phyloP scores from a whole-genome alignment of 2,113 vertebrate species.

The Montifringilla adamsi region DNA sequence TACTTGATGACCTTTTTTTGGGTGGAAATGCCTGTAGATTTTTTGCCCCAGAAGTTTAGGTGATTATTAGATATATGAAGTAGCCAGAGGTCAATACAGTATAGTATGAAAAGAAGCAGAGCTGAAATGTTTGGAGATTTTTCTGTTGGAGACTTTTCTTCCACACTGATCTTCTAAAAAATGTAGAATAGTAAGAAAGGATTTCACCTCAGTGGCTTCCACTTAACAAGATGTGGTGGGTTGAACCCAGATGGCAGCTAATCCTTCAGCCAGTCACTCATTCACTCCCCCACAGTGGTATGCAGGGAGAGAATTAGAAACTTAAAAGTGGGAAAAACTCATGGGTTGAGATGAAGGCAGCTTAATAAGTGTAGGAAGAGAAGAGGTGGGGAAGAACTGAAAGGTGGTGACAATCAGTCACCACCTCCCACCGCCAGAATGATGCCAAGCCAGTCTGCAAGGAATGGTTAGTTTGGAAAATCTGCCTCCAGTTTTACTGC shows the following conservation, averaged over 20 bases:
- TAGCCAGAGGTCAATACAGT: neutral
- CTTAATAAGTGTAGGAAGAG: neutral
- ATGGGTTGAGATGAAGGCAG: neutral
- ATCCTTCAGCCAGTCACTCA: neutral
- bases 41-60: neutral
- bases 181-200: neutral
- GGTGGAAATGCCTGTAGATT: neutral
- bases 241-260: neutral
- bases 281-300: accelerated
- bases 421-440: neutral
- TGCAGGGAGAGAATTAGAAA: neutral
- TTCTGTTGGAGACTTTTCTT: neutral
- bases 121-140: neutral
- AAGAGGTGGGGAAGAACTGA: neutral
- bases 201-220: neutral
- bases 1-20: neutral
- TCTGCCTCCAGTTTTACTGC: neutral
- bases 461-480: neutral
- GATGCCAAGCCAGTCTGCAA: neutral
- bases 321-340: neutral
- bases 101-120: neutral
- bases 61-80: neutral
- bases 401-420: neutral
- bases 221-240: neutral
- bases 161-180: neutral